A percentile compares a stretch with the other conserved stretches of the same genome.
phyloP scores from a whole-genome alignment of 2,797 vertebrate genomes.

The Microchirus variegatus region DNA sequence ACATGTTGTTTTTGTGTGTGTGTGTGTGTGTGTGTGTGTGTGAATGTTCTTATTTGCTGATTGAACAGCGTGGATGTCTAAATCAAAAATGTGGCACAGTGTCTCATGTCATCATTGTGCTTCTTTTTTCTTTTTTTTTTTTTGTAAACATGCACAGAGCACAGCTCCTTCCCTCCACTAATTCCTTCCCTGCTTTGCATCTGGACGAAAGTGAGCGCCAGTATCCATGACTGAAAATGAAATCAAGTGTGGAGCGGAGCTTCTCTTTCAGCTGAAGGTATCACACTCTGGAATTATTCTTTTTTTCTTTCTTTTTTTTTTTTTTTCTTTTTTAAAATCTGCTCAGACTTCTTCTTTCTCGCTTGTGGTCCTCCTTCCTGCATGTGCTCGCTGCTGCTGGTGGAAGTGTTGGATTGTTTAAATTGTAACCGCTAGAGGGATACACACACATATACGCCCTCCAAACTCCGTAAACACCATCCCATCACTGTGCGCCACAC shows the following conservation, averaged over 20 bases:
- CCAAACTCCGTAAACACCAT: slow-evolving; percentile 79
- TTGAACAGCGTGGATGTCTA: neutral
- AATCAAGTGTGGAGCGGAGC: too few species aligned
- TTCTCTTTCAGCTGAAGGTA: neutral
- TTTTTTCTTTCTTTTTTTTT: too few species aligned
- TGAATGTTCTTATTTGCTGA: too few species aligned
- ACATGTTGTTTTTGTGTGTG: neutral
- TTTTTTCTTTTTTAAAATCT: slow-evolving; percentile 5
- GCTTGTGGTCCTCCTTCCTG: slow-evolving; percentile 19
- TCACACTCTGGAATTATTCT: neutral
- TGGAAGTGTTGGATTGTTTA: slow-evolving; percentile 73
- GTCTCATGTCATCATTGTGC: neutral
- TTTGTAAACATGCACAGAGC: neutral
- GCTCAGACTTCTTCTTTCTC: neutral
- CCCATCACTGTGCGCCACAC: slow-evolving; percentile 81
- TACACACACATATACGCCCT: slow-evolving; percentile 76
- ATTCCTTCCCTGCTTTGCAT: neutral
- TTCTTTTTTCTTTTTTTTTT: neutral
- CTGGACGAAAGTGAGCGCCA: neutral
- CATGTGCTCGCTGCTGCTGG: slow-evolving; percentile 35
- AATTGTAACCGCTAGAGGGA: slow-evolving; percentile 85
- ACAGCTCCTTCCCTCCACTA: neutral
- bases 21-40: neutral
- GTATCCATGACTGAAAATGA: neutral
- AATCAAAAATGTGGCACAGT: neutral